Evolutionary conservation across 2,888 invertebrate species (phyloP).

Genomic region (Oligia fasciuncula): DNA sequence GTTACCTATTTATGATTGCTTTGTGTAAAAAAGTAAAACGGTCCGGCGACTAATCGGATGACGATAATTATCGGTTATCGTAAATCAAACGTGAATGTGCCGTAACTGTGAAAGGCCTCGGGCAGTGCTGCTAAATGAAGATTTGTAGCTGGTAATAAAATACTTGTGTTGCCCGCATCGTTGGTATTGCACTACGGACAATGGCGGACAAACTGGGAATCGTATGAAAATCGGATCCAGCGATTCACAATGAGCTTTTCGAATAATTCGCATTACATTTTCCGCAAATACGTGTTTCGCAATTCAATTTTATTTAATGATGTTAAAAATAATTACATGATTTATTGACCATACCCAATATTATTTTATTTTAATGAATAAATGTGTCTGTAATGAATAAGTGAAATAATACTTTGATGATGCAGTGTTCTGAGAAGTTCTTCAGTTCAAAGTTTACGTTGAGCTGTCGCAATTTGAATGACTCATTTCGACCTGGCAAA

Average conservation of each 20-base stretch:
- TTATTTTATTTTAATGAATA: conserved; percentile 10
- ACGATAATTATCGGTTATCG: conserved; percentile 77
- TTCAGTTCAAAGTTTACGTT: background rate
- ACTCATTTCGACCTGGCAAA: background rate
- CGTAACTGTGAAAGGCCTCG: conserved; percentile 75
- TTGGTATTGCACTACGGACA: conserved; percentile 67
- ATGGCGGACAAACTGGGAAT: conserved; percentile 64
- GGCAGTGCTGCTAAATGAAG: conserved; percentile 79
- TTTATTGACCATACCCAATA: conserved; percentile 16
- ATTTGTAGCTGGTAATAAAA: conserved; percentile 84
- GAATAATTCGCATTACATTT: conserved; percentile 57
- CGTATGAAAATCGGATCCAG: conserved; percentile 61
- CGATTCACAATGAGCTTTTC: conserved; percentile 56
- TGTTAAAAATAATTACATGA: conserved; percentile 28
- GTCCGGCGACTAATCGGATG: conserved; percentile 68
- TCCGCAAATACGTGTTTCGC: conserved; percentile 36
- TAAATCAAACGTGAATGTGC: conserved; percentile 81
- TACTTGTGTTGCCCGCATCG: conserved; percentile 69
- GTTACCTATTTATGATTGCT: conserved; percentile 52
- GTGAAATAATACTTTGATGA: background rate
- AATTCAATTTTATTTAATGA: conserved; percentile 39
- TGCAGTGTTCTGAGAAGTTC: background rate
- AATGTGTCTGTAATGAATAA: background rate
- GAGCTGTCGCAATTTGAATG: background rate
- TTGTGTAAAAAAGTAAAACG: conserved; percentile 66